Evolutionary conservation across 2,888 invertebrate species (phyloP).

Genomic region (Beris morrisii): DNA sequence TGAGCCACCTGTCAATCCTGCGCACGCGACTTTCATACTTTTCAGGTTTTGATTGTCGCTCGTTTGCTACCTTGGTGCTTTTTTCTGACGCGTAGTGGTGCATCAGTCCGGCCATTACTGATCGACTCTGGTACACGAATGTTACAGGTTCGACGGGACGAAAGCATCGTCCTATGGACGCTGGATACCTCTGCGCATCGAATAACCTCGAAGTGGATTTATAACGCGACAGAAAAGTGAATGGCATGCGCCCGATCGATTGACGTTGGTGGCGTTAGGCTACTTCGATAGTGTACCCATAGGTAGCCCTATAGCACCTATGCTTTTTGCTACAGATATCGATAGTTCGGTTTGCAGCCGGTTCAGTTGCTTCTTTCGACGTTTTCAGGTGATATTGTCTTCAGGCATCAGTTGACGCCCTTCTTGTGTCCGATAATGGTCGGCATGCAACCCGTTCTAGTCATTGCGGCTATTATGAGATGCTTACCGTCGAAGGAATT

Average conservation of each 20-base stretch:
- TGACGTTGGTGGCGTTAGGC: constrained; percentile 9
- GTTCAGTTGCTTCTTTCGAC: too few species aligned
- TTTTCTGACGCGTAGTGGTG: neutral
- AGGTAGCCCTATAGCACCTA: constrained; percentile 16
- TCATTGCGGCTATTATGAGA: neutral
- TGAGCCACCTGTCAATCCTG: constrained; percentile 39
- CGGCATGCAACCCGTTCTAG: constrained; percentile 14
- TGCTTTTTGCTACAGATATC: constrained; percentile 8
- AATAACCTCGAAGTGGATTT: constrained; percentile 13
- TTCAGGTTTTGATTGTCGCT: constrained; percentile 31
- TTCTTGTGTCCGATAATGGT: neutral
- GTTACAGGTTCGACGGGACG: neutral
- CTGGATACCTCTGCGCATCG: too few species aligned
- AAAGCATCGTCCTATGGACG: too few species aligned
- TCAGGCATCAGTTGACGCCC: constrained; percentile 13
- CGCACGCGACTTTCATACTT: constrained; percentile 39
- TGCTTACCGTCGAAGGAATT: constrained; percentile 21
- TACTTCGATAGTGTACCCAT: constrained; percentile 5
- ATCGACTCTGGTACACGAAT: neutral
- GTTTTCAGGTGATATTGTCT: neutral
- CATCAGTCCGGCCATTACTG: neutral
- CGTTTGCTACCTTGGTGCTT: constrained; percentile 17
- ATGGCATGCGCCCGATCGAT: constrained; percentile 18
- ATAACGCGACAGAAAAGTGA: constrained; percentile 10
- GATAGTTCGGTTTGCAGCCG: too few species aligned